Base-by-base conservation (phyloP, 2,113 vertebrate species). In the Arizona elegans region DNA sequence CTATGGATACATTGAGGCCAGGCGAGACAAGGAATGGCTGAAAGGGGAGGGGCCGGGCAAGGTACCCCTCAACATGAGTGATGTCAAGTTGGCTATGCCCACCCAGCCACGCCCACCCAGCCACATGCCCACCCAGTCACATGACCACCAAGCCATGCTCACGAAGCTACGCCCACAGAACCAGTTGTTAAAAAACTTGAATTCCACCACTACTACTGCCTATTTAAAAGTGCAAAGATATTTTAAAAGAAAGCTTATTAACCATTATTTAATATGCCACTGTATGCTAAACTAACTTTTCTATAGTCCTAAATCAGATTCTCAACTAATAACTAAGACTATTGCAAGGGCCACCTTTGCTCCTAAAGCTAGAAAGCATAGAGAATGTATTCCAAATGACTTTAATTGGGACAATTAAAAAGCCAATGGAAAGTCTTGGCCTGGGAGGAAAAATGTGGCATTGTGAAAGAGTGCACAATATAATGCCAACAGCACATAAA, bases 321-420 rank as follows among this genome's bases (percentile, higher is more conserved):
- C 43, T 50, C 58, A 52, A 65, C 47, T 29, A 87, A 53, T 21
- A 21, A 53, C 52, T 58, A 89, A 19, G 8, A 55, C 43, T 70
- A 13, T 24, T 33, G 8, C 33, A 88, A 89, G n/a, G 0, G 0
- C 6, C 17, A 47, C 24, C 93, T 56, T 86, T 0, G 54, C 21
- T 94, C 0, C 15, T 43, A 62, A 10, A 0, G 0, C 56, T 92
- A 88, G 0, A 0, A 54, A 89, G 53, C 9, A 7, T 8, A 8
- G 29, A 26, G 43, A 19, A n/a, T 54, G 43, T 56, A 29, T 65
- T 21, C 9, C 75, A 89, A 47, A 86, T 19, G 24, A 47, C 1
- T 86, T 21, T 55, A 91, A 75, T 29, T 29, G 50, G 75, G 87
- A 70, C 43, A 91, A 24, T 59, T 52, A 75, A 1, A 21, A 93